Base-by-base conservation (phyloP, 2,888 invertebrate genomes). In the Deroplatys truncata region DNA sequence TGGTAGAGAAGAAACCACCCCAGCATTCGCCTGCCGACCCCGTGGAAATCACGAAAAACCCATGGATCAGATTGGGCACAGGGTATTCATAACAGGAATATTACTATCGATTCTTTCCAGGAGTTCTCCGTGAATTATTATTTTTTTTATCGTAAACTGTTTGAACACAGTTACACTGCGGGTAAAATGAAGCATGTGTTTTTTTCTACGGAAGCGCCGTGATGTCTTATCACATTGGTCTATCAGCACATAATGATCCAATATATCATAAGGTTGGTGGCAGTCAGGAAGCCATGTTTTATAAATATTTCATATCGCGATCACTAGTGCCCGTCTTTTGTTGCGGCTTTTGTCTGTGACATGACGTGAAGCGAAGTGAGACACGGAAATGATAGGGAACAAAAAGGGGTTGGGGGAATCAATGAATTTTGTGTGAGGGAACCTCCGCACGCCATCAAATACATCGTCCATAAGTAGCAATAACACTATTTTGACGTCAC, bases 401-500 rank as follows among this genome's bases (percentile, higher is more conserved):
- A 49, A 49, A 49, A 72, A 16, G 56, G 56, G 25, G 56, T 16
- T 72, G 56, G 56, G 56, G 56, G 56, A 72, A 72, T 72, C 56
- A 72, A 72, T 72, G 56, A 72, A 56, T 56, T 56, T 56, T 16
- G 56, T 56, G 56, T 56, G 56, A 15, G 56, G 56, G 20, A 20
- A 25, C 56, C 56, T 72, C 56, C 56, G 20, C 56, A 72, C 56
- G 56, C 56, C 49, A 84, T 29, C 28, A 84, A 84, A 29, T 84
- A 84, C 35, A 20, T 35, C 84, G 31, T 35, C 84, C 84, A 84
- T 84, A 84, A 84, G 84, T 29, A 84, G 84, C 35, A 84, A 84
- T 84, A 84, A 84, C 49, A 85, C 28, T 43, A 85, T 86, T 72
- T 86, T 86, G 86, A 86, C 86, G 72, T 86, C 86, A 72, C 72